A percentile compares a stretch with the other conserved stretches of the same genome.
Evolutionary conservation across 2,797 vertebrate genomes (phyloP).

Genomic region (Pachyuromys duprasi): DNA sequence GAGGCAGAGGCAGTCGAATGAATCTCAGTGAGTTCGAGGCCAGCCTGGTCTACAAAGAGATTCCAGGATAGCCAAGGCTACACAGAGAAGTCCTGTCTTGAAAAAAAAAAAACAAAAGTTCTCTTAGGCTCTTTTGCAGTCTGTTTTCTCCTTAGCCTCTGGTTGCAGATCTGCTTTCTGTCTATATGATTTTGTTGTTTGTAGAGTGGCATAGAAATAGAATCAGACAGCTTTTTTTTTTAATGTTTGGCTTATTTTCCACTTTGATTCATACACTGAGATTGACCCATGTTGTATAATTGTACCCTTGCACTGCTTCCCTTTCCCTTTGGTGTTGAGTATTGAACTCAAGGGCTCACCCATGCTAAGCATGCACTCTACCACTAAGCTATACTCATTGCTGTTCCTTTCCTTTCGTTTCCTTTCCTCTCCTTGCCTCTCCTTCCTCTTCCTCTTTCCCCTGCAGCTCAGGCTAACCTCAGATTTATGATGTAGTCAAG

Average conservation of each 20-base stretch:
- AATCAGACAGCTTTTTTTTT: neutral
- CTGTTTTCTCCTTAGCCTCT: neutral
- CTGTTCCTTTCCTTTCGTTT: neutral
- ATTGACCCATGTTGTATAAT: neutral
- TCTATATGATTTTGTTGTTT: constrained; percentile 25
- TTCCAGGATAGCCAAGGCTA: no score
- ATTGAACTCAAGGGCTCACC: neutral
- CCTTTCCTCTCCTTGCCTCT: neutral
- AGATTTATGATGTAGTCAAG: neutral
- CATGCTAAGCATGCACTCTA: neutral
- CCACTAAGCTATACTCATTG: neutral
- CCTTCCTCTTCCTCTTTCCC: neutral
- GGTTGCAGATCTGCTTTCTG: constrained; percentile 20
- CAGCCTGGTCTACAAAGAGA: no score
- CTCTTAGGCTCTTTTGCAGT: neutral
- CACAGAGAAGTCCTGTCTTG: no score
- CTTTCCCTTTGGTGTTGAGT: neutral
- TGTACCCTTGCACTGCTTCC: neutral
- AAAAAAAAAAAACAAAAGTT: neutral
- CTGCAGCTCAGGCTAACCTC: neutral
- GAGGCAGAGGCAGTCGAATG: no score
- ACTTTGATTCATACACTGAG: constrained; percentile 7
- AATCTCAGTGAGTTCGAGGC: no score
- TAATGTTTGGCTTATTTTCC: constrained; percentile 11
- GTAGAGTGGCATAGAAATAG: neutral